phyloP scores from a whole-genome alignment of 2,113 vertebrate species.

The Petromus typicus region DNA sequence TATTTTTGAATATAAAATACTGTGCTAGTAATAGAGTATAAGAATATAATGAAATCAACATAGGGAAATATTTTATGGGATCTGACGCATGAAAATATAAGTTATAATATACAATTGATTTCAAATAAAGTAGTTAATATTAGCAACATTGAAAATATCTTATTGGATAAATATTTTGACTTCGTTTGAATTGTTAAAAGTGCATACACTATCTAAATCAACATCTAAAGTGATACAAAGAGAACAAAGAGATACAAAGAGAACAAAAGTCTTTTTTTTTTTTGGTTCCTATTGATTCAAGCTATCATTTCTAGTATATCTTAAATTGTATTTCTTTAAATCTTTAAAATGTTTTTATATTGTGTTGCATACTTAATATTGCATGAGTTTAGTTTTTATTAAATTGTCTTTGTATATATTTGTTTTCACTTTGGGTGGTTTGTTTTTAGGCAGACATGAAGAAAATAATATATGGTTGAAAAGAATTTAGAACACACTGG shows the following conservation, averaged over 20 bases:
- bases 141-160: slow-evolving; percentile 68
- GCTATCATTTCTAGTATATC: not conserved
- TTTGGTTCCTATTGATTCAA: slow-evolving; percentile 14
- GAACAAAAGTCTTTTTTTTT: no score
- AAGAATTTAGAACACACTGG: not conserved
- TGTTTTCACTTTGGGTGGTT: not conserved
- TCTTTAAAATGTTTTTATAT: not conserved
- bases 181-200: slow-evolving; percentile 66
- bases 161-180: slow-evolving; percentile 56
- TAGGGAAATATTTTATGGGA: slow-evolving; percentile 69
- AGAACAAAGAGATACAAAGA: no score
- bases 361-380: not conserved
- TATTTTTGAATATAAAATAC: slow-evolving; percentile 65
- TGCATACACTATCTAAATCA: slow-evolving; percentile 65
- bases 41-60: slow-evolving; percentile 81
- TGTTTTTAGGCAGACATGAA: not conserved
- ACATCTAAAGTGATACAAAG: slow-evolving; percentile 71
- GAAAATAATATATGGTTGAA: not conserved
- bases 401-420: not conserved
- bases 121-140: slow-evolving; percentile 59
- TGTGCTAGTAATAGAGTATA: slow-evolving; percentile 70
- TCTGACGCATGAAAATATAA: slow-evolving; percentile 75
- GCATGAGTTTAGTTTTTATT: not conserved
- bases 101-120: slow-evolving; percentile 72
- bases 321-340: not conserved